Evolutionary conservation across 2,113 vertebrate genomes (phyloP).

Genomic region (Dissostichus mawsoni): DNA sequence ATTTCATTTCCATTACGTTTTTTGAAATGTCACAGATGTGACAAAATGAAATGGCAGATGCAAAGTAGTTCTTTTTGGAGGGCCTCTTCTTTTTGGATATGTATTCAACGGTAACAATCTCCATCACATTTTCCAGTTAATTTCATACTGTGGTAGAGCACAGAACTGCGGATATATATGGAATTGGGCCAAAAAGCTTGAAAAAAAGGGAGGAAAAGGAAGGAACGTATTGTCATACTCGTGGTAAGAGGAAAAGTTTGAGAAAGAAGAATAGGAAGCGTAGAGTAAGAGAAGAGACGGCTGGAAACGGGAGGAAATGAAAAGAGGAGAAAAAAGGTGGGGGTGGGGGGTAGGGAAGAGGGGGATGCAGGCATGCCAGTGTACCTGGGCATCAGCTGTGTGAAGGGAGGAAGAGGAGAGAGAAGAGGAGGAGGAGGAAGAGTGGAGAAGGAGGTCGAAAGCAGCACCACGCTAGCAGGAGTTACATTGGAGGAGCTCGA

Average conservation of each 20-base stretch:
- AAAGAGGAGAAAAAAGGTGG: neutral
- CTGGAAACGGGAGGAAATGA: slow-evolving; percentile 17
- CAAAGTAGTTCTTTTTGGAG: slow-evolving; percentile 38
- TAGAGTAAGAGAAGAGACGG: slow-evolving; percentile 18
- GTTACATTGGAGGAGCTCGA: slow-evolving; percentile 80
- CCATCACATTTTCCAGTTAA: slow-evolving; percentile 34
- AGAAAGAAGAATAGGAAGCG: neutral
- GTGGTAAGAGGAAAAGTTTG: neutral
- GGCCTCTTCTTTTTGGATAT: slow-evolving; percentile 1
- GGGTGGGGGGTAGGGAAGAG: neutral
- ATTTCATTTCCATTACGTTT: slow-evolving; percentile 34
- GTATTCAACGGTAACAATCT: slow-evolving; percentile 19
- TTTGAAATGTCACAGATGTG: slow-evolving; percentile 61
- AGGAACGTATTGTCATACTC: slow-evolving; percentile 26
- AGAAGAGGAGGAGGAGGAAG: slow-evolving; percentile 80
- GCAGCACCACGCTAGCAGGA: slow-evolving; percentile 83
- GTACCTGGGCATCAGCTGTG: slow-evolving; percentile 82
- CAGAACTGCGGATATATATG: slow-evolving; percentile 20
- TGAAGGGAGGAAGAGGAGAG: slow-evolving; percentile 81
- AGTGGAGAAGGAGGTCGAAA: slow-evolving; percentile 84
- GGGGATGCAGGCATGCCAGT: slow-evolving; percentile 71
- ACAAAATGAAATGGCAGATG: slow-evolving; percentile 53
- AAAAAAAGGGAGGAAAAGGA: slow-evolving; percentile 10
- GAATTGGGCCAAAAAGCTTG: slow-evolving; percentile 38
- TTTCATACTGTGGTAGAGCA: slow-evolving; percentile 16